These are phyloP conservation scores for Pluvianellus socialis DNA, from an alignment of 2,113 vertebrate species.

Conservation along the genomic window DNA sequence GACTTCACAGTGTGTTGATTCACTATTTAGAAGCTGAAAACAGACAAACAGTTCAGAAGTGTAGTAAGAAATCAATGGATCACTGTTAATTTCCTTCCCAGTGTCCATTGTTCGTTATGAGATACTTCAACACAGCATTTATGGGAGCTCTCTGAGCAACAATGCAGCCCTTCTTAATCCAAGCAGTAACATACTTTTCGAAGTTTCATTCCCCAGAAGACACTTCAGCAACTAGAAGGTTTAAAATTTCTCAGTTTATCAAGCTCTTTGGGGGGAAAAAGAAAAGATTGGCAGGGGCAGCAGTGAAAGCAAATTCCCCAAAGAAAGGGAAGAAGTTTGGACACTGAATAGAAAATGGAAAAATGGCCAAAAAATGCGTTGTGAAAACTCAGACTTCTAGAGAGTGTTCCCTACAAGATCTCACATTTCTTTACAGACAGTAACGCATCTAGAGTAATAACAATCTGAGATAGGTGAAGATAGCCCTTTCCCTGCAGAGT, in stretches of 20 bases:
- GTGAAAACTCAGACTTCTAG: not conserved
- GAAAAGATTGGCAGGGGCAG: not conserved
- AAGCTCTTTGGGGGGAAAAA: not conserved
- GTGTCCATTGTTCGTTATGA: constrained; percentile 13
- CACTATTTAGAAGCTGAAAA: constrained; percentile 18
- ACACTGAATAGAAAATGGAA: not conserved
- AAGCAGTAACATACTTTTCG: not conserved
- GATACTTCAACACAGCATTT: constrained; percentile 15
- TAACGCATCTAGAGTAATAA: not conserved
- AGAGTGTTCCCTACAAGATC: not conserved
- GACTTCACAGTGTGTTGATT: constrained; percentile 5
- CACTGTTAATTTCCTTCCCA: constrained; percentile 28
- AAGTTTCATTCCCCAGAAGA: constrained; percentile 22
- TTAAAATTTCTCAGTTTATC: constrained; percentile 4
- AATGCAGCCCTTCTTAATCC: constrained; percentile 37
- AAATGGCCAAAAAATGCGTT: not conserved
- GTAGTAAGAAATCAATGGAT: constrained; percentile 18
- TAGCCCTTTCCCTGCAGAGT: not conserved
- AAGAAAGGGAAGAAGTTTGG: not conserved
- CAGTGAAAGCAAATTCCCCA: not conserved
- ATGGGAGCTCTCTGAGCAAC: not conserved
- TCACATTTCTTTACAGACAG: not conserved
- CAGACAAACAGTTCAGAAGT: constrained; percentile 20
- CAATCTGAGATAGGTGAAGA: not conserved
- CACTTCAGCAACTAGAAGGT: not conserved